Conservation (phyloP, 2,888 invertebrate genomes). For the Cataglyphis albicans region DNA sequence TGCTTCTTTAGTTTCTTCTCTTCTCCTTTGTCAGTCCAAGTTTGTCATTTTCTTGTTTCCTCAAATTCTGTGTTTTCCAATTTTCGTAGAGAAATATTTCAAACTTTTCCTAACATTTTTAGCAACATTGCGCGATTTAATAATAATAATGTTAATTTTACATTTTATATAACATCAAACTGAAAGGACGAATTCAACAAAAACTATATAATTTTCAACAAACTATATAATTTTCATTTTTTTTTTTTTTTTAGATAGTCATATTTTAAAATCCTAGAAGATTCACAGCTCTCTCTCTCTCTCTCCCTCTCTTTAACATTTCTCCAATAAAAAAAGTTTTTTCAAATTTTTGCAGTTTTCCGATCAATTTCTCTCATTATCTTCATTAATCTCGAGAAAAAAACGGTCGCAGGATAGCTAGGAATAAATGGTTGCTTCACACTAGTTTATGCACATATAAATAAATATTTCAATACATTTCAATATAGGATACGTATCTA, state of each 20-base stretch:
- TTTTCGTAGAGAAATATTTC: not conserved
- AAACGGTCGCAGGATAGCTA: not conserved
- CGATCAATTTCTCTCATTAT: not conserved
- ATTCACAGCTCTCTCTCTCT: not conserved
- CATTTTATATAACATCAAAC: not conserved
- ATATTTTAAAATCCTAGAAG: not conserved
- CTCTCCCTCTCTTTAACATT: not conserved
- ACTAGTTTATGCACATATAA: too few relatives aligned
- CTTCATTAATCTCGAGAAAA: not conserved
- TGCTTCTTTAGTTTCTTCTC: conserved; percentile 15
- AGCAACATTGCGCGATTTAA: not conserved
- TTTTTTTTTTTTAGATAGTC: not conserved
- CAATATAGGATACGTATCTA: not conserved
- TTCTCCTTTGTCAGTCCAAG: not conserved
- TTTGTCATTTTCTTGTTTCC: conserved; percentile 17
- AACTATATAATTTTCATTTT: not conserved
- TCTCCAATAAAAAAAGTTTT: not conserved
- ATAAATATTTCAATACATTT: too few relatives aligned
- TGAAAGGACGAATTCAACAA: not conserved
- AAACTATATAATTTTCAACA: not conserved
- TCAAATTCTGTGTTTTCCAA: conserved; percentile 15
- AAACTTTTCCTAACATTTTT: not conserved
- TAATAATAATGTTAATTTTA: not conserved
- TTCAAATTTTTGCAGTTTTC: not conserved
- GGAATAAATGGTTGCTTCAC: too few relatives aligned